Base-by-base conservation (phyloP, 2,888 invertebrate species). In the Amblyjoppa fuscipennis region DNA sequence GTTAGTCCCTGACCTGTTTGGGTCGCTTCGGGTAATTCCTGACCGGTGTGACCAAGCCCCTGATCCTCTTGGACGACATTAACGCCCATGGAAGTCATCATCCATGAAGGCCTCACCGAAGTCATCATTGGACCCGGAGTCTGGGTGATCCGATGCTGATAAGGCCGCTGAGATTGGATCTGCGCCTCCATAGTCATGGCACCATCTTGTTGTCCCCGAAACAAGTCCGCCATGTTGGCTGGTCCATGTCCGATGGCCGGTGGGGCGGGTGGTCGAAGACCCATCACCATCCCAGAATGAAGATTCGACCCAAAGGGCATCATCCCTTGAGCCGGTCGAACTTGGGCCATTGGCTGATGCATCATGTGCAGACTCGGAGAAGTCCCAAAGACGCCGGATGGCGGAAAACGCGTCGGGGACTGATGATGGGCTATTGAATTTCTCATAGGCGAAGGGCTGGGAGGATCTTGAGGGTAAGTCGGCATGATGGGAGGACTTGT, bases 271-370 rank as follows among this genome's bases (percentile, higher is more conserved):
- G 38, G 66, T 0, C 77, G 77, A 25, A 68, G 53, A 16, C 38
- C 66, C 77, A 77, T 77, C n/a, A 53, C 77, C 77, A 77, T 68
- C 9, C 53, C 68, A 3, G 53, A 9, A 38, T 25, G 66, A 34
- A 56, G 16, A 56, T 53, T 34, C 7, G 68, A 2, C 25, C 4
- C 13, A 28, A 68, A 68, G 41, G 68, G 77, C 66, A 34, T 77
- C 68, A 68, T 68, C 4, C 34, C 68, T 16, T 25, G 77, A 77
- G 77, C 74, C 31, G 82, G 83, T 61, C 75, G 73, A 31, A 75
- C 66, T 5, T 83, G 79, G 2, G 81, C 74, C 75, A 85, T 79
- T 20, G 89, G 84, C 49, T 25, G 82, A 74, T 38, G 82, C 79
- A 51, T 68, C 71, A 66, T 31, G 5, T 61, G 64, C 51, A 64